phyloP scores from a whole-genome alignment of 2,888 invertebrate species.

The Parthenolecanium corni region DNA sequence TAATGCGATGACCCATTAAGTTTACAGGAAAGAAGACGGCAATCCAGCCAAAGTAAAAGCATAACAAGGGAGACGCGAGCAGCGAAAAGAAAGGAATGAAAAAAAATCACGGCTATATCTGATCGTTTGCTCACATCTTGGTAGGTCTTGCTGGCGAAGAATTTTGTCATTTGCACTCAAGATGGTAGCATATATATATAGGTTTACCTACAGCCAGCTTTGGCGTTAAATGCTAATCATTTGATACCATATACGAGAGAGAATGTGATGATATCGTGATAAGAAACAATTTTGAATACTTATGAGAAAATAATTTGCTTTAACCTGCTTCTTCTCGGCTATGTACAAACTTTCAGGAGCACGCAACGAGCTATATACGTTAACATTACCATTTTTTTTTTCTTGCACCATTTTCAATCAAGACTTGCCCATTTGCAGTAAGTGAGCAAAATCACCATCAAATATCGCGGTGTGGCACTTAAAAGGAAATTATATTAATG shows the following conservation, averaged over 20 bases:
- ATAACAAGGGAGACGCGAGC: too few species aligned
- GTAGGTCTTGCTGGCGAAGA: slow-evolving; percentile 3
- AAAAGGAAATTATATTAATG: too few species aligned
- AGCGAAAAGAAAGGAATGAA: too few species aligned
- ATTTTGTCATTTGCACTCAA: neutral
- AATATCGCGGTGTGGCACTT: too few species aligned
- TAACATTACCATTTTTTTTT: too few species aligned
- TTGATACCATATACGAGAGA: neutral
- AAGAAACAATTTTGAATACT: neutral
- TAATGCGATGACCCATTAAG: slow-evolving; percentile 26
- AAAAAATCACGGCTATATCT: too few species aligned
- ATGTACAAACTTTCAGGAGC: too few species aligned
- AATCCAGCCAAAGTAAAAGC: neutral
- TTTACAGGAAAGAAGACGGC: slow-evolving; percentile 6
- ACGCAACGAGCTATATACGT: too few species aligned
- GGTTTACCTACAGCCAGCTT: too few species aligned
- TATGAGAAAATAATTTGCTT: neutral
- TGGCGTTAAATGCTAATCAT: neutral
- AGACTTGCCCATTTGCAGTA: too few species aligned
- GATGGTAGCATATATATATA: neutral
- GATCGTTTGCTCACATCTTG: slow-evolving; percentile 3
- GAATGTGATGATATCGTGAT: slow-evolving; percentile 11
- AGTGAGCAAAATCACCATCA: too few species aligned
- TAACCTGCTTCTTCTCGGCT: neutral
- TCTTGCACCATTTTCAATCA: too few species aligned